Base-by-base conservation (phyloP, 2,113 vertebrate species). In the Thunnus maccoyii region DNA sequence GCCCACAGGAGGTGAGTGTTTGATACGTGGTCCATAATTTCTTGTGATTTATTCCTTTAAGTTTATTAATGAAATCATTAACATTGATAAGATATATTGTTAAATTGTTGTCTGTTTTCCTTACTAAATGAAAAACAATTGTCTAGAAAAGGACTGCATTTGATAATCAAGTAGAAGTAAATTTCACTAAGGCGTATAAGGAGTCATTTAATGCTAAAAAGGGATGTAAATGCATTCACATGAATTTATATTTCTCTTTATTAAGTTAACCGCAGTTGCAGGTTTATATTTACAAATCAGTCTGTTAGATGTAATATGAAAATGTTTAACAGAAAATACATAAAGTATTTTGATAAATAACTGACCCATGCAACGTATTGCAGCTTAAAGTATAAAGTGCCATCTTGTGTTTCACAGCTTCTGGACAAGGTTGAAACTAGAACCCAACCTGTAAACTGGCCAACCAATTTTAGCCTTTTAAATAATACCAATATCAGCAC, bases 361-460 rank as follows among this genome's bases (percentile, higher is more conserved):
- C 3, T 14, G 32, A 70, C 8, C 3, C 1, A 47, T 65, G 64
- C 32, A 76, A 4, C 2, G 27, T 30, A 30, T 30, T 65, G n/a
- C 5, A 85, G 54, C 76, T 80, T 67, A 46, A 77, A 79, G 48
- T 46, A 58, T 78, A 87, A 86, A 86, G 84, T 80, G 85, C 60
- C 54, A 57, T 27, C 2, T 41, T 41, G 13, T 79, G 65, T 82
- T 87, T 92, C 92, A 91, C 89, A 90, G 83, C 58, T 87, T 84
- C 17, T 61, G 14, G n/a, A 58, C 3, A 63, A 68, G 75, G 65
- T 30, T 54, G 6, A 75, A 32, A 66, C 63, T 22, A 70, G 64
- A 78, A 36, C 36, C 41, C 48, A 80, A 50, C 16, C 3, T 0
- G 27, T 56, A 27, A 66, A 64, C 15, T 66, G 17, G 2, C 11